Evolutionary conservation across 2,797 vertebrate genomes (phyloP), one percentile per base, ranked within the genome.

Genomic region (Ambastaia sidthimunki): DNA sequence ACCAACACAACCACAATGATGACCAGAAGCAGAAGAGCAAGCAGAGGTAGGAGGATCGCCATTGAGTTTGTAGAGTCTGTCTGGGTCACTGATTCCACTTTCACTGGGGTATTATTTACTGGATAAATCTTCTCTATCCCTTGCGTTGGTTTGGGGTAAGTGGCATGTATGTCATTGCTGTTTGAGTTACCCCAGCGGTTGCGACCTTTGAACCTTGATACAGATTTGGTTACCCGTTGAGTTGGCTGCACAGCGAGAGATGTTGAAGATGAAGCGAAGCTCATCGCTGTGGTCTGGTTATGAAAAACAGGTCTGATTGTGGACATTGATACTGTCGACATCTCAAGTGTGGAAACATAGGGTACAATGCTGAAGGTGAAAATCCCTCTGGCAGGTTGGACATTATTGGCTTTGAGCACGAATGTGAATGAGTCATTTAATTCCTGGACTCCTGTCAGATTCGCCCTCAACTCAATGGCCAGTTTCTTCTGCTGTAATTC

Each of bases 371-470:
- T 93, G 83, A 96, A 98, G 50, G 84, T 80, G 71, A 98, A 93
- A 84, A 84, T 90, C 9, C 94, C 94, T 5, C 88, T 76, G 2
- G 93, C 96, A 80, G 96, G 94, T 84, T 94, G 95, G 16, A 96
- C 76, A 2, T 86, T 89, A 50, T 93, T 91, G 70, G 95, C 95
- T 91, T 91, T 94, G 76, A 98, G 89, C 0, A 96, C 44, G 88
- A 98, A 97, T 0, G 86, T 87, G 68, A 99, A 91, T 0, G 95
- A 97, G 83, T 97, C 96, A 25, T 95, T 96, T 19, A 97, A 78
- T 31, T 91, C 83, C 54, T 92, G 78, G 0, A 90, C 63, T 44
- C 88, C 94, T 0, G 92, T 96, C 88, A 98, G 91, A 87, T 95
- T 96, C 2, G 93, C 89, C 10, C 87, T 88, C n/a, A 95, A 28